These are phyloP conservation scores for Drosophila miranda DNA, from an alignment of 1,140 invertebrate genomes.

Conservation along the genomic window DNA sequence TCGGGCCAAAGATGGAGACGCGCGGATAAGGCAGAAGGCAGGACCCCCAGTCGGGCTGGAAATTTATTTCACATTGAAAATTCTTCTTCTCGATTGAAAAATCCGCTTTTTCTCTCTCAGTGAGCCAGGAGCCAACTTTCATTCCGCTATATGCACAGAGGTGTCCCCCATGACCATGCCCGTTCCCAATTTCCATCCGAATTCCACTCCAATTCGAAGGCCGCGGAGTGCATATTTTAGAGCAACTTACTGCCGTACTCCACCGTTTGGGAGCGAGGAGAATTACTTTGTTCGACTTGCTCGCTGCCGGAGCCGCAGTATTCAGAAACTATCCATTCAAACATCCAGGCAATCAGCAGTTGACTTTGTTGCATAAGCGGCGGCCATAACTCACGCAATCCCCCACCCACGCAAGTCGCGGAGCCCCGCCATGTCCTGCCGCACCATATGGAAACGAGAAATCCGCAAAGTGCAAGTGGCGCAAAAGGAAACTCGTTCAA, in stretches of 20 bases:
- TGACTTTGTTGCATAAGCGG: constrained; percentile 55
- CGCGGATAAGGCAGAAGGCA: constrained; percentile 1
- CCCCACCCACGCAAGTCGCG: background rate
- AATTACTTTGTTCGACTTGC: background rate
- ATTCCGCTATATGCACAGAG: background rate
- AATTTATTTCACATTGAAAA: constrained; percentile 49
- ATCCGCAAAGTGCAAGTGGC: constrained; percentile 15
- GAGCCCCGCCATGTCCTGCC: background rate
- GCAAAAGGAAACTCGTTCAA: constrained; percentile 34
- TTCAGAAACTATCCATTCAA: constrained; percentile 31
- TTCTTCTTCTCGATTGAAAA: constrained; percentile 28
- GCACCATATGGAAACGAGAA: constrained; percentile 33
- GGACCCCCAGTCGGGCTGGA: constrained; percentile 17
- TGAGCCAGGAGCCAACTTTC: constrained; percentile 2
- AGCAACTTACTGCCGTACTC: constrained; percentile 26
- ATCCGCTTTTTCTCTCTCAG: constrained; percentile 25
- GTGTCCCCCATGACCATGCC: background rate
- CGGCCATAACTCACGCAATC: constrained; percentile 50
- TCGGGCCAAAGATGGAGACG: background rate
- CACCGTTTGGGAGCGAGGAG: background rate
- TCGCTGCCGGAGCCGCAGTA: constrained; percentile 3
- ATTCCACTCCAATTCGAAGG: constrained; percentile 9
- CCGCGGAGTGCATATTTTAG: constrained; percentile 52
- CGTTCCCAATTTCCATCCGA: background rate
- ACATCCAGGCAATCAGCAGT: constrained; percentile 44